These are phyloP conservation scores for Hydrochoerus hydrochaeris DNA, from an alignment of 2,113 vertebrate species.

Conservation along the genomic window DNA sequence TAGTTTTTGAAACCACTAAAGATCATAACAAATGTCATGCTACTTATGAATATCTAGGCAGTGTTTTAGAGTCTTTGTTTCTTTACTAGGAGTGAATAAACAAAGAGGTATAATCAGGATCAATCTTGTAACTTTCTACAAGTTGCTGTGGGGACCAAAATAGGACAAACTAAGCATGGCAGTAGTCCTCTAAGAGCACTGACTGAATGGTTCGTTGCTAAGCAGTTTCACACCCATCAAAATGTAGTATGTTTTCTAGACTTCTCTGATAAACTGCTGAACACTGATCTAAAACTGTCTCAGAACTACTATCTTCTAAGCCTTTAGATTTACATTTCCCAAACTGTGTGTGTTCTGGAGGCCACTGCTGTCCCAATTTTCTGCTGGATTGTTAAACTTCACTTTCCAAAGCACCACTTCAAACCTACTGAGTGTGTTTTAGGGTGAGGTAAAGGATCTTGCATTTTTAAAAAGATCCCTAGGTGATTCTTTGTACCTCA, in stretches of 20 bases:
- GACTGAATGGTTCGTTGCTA: neutral
- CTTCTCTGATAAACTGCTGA: neutral
- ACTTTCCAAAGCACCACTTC: neutral
- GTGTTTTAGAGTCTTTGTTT: neutral
- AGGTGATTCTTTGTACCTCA: neutral
- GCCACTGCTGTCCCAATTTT: neutral
- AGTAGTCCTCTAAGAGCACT: neutral
- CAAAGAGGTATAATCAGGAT: neutral
- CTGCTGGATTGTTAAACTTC: slow-evolving; percentile 5
- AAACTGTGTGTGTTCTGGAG: neutral
- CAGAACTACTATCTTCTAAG: neutral
- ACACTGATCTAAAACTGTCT: neutral
- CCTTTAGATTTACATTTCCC: neutral
- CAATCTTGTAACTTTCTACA: neutral
- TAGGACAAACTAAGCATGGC: neutral
- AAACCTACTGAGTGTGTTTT: neutral
- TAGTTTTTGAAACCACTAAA: slow-evolving; percentile 63
- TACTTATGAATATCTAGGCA: neutral
- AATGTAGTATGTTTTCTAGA: neutral
- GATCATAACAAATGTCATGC: neutral
- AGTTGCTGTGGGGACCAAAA: neutral
- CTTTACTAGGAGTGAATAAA: slow-evolving; percentile 19
- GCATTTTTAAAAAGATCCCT: neutral
- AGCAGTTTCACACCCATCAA: neutral
- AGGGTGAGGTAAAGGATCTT: neutral